Percentiles rank a stretch among this genome's conserved stretches.
Conservation (phyloP, 2,888 invertebrate genomes). For the Asteroscopus sphinx region DNA sequence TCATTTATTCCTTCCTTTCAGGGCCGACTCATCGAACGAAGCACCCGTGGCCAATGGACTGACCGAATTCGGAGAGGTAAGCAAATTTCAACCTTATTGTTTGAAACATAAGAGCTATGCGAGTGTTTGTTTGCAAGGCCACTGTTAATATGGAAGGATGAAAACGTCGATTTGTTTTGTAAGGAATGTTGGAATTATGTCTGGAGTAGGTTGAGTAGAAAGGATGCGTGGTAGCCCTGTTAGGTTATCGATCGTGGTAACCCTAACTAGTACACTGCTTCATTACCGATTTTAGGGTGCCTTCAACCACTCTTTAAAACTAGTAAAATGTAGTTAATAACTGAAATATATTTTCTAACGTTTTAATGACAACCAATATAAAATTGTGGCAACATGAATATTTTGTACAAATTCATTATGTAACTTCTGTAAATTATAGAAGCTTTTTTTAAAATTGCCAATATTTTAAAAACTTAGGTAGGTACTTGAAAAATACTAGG, state of each 20-base stretch:
- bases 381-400: no score
- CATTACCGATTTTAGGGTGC: background rate
- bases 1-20: conserved; percentile 78
- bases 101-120: conserved; percentile 42
- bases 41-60: conserved; percentile 84
- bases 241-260: conserved; percentile 13
- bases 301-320: no score
- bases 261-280: background rate
- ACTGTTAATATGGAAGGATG: conserved; percentile 39
- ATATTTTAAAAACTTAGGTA: no score
- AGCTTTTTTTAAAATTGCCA: no score
- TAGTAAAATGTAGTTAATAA: no score
- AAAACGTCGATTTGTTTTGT: conserved; percentile 43
- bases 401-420: no score
- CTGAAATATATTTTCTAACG: no score
- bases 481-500: no score
- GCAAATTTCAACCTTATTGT: conserved; percentile 60
- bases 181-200: conserved; percentile 31
- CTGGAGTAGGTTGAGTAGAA: conserved; percentile 3
- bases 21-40: conserved; percentile 89
- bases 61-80: conserved; percentile 88
- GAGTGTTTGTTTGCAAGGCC: conserved; percentile 35
- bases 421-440: no score
- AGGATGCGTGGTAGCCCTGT: conserved; percentile 23
- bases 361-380: no score